These are phyloP conservation scores for Hesperophylax magnus DNA, from an alignment of 1,140 invertebrate species.

Conservation along the genomic window DNA sequence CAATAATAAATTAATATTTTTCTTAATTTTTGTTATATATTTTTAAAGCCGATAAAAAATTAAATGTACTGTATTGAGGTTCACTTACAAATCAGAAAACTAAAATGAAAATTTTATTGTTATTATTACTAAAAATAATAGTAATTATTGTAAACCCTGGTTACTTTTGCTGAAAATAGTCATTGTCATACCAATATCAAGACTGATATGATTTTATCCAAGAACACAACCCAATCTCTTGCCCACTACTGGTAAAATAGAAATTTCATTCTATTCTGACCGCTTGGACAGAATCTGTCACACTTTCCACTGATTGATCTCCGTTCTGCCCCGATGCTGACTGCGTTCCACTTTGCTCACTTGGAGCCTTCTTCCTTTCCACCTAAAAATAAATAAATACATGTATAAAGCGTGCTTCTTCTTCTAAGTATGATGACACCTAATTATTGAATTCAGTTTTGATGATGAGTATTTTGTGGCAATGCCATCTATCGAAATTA, in stretches of 20 bases:
- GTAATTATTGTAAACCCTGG: conserved; percentile 45
- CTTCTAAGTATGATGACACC: too few relatives aligned
- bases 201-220: conserved; percentile 32
- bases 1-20: too few relatives aligned
- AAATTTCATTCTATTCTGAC: conserved; percentile 52
- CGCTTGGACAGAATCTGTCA: conserved; percentile 51
- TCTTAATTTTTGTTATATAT: too few relatives aligned
- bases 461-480: too few relatives aligned
- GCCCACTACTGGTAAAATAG: conserved; percentile 31
- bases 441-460: too few relatives aligned
- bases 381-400: conserved; percentile 44
- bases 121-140: conserved; percentile 11
- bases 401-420: too few relatives aligned
- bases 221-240: conserved; percentile 35
- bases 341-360: conserved; percentile 50
- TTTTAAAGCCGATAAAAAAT: too few relatives aligned
- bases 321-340: conserved; percentile 53
- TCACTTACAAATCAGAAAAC: not conserved
- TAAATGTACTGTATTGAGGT: too few relatives aligned
- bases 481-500: too few relatives aligned
- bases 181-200: conserved; percentile 21
- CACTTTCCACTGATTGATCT: conserved; percentile 54
- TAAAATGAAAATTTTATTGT: conserved; percentile 5
- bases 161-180: conserved; percentile 39
- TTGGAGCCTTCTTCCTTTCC: conserved; percentile 54